Conservation (phyloP, 2,113 vertebrate species). For the Aythya baeri region DNA sequence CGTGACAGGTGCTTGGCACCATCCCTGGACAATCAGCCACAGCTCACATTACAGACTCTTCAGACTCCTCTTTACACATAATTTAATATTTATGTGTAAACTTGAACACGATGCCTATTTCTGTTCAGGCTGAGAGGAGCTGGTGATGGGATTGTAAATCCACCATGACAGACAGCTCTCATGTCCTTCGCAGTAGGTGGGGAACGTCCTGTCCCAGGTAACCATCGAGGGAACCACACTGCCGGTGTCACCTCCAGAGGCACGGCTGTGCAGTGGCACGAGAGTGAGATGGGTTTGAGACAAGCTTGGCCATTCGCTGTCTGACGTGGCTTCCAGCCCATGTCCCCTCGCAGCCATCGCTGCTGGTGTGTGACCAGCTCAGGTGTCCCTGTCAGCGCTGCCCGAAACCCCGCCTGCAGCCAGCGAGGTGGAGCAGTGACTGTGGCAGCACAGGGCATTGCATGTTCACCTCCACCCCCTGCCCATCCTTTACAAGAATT, state of each 20-base stretch:
- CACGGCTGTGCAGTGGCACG: rapidly evolving
- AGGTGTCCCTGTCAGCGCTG: too few species aligned
- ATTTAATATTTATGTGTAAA: rapidly evolving
- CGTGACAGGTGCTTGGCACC: background rate
- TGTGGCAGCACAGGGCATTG: background rate
- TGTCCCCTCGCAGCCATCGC: background rate
- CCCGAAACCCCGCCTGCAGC: background rate
- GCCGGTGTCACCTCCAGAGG: background rate
- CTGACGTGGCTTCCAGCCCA: background rate
- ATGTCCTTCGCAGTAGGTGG: background rate
- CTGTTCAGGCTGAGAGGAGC: background rate
- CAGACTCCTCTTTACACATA: background rate
- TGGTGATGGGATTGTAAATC: background rate
- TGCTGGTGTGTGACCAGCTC: background rate
- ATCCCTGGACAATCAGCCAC: background rate
- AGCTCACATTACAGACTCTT: background rate
- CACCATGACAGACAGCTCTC: background rate
- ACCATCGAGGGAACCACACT: background rate
- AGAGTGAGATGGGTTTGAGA: background rate
- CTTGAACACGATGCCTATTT: rapidly evolving
- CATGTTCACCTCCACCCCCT: background rate
- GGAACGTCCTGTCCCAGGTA: too few species aligned
- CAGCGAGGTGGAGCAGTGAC: background rate
- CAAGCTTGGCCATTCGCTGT: rapidly evolving
- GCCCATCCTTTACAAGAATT: background rate